Conservation (phyloP, 2,888 invertebrate genomes). For the Caenorhabditis virilis region DNA sequence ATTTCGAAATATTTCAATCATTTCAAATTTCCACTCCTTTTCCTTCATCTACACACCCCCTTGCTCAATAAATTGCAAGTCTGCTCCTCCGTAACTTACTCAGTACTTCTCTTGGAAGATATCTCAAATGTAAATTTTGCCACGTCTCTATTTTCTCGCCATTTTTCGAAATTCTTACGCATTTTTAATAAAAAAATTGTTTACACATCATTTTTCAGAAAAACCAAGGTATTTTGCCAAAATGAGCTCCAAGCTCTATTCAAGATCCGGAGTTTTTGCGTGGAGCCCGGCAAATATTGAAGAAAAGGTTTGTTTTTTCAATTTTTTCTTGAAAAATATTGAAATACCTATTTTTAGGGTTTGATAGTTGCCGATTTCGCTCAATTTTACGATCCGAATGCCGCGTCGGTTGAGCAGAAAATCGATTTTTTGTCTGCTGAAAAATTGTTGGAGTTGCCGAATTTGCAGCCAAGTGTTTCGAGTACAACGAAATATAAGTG, state of each 20-base stretch:
- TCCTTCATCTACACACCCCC: too few species aligned
- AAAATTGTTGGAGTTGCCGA: conserved; percentile 3
- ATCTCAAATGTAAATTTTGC: too few species aligned
- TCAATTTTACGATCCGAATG: conserved; percentile 38
- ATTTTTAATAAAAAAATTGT: too few species aligned
- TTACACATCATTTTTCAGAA: too few species aligned
- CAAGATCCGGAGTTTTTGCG: conserved; percentile 37
- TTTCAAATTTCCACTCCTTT: too few species aligned
- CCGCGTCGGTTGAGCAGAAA: conserved; percentile 18
- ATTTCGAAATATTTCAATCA: too few species aligned
- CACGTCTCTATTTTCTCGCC: too few species aligned
- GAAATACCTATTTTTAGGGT: conserved; percentile 12
- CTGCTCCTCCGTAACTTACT: too few species aligned
- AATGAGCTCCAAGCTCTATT: conserved; percentile 44
- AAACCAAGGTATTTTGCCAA: too few species aligned
- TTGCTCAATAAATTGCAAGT: too few species aligned
- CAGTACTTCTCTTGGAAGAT: too few species aligned
- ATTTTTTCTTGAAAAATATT: background rate
- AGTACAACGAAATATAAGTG: conserved; percentile 22
- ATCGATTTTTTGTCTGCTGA: conserved; percentile 20
- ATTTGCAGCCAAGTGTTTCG: conserved; percentile 13
- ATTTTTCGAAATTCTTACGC: too few species aligned
- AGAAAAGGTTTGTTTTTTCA: conserved; percentile 11
- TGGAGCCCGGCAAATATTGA: conserved; percentile 34
- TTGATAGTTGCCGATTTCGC: conserved; percentile 40